Base-by-base conservation (phyloP, 2,797 vertebrate genomes). In the Echeneis naucrates region DNA sequence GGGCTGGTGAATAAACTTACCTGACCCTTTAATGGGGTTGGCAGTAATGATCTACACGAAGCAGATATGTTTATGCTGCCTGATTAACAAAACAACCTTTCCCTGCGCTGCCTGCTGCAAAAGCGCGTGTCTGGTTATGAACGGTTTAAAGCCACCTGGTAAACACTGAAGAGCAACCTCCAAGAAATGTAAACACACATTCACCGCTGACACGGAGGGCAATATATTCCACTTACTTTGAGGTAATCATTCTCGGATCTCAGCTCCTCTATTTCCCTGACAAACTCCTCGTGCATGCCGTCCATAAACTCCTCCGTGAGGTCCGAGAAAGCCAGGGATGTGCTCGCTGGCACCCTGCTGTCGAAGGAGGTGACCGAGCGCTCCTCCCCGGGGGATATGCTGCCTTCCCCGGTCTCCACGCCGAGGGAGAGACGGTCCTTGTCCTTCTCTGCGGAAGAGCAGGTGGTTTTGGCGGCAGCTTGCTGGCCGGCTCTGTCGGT, bases 201-300 rank as follows among this genome's bases (percentile, higher is more conserved):
- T 8, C 5, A 50, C 11, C 45, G n/a, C 0, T 38, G 17, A 50
- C 14, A 56, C 3, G 10, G 12, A 1, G 16, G 2, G 13, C 14
- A n/a, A 60, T 23, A 3, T 12, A 3, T 5, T 2, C 13, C 1
- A 81, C 94, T 94, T 93, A 98, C 98, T 96, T 99, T 99, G 83
- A 99, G 96, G 90, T 99, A 98, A 90, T 98, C 97, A 67, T 99
- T 99, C 89, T 99, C 98, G 0, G 98, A 97, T 73, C 98, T 94
- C 81, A 99, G 93, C 83, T 99, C 98, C 70, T 99, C 97, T 84
- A 99, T 95, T 76, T 99, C 97, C 24, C 96, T 90, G 67, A 96
- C 84, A 77, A 96, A 95, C 90, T 97, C 95, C 58, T 98, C 96
- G 0, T 96, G 95, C 86, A 95, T 92, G 45, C 94, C 95, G 83